phyloP scores from a whole-genome alignment of 2,888 invertebrate species.

The Mamestra brassicae region DNA sequence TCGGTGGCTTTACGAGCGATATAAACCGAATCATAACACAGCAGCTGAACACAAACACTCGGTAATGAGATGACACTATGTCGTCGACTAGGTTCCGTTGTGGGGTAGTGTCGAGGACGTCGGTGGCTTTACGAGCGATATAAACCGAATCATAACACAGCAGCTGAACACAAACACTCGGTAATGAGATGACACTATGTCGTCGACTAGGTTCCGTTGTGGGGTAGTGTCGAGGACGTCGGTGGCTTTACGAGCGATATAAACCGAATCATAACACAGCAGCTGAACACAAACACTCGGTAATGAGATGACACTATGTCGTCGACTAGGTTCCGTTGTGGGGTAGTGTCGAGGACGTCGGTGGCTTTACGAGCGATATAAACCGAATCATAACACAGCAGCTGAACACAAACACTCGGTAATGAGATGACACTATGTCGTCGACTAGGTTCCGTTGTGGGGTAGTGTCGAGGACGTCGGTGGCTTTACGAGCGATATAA shows the following conservation, averaged over 20 bases:
- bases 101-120: conserved; percentile 15
- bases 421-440: conserved; percentile 38
- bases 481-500: conserved; percentile 52
- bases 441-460: conserved; percentile 37
- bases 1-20: conserved; percentile 45
- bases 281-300: conserved; percentile 24
- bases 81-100: conserved; percentile 36
- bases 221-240: conserved; percentile 16
- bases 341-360: conserved; percentile 20
- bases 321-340: conserved; percentile 37
- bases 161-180: conserved; percentile 27
- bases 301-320: conserved; percentile 41
- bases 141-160: conserved; percentile 59
- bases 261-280: conserved; percentile 59
- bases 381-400: conserved; percentile 57
- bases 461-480: conserved; percentile 20
- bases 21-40: conserved; percentile 59
- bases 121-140: conserved; percentile 47
- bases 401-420: conserved; percentile 28
- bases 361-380: conserved; percentile 51
- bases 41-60: conserved; percentile 31
- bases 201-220: conserved; percentile 36
- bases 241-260: conserved; percentile 50
- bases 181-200: conserved; percentile 42
- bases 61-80: conserved; percentile 42